phyloP scores from a whole-genome alignment of 2,888 invertebrate genomes.

The Hydroisotoma schaefferi region DNA sequence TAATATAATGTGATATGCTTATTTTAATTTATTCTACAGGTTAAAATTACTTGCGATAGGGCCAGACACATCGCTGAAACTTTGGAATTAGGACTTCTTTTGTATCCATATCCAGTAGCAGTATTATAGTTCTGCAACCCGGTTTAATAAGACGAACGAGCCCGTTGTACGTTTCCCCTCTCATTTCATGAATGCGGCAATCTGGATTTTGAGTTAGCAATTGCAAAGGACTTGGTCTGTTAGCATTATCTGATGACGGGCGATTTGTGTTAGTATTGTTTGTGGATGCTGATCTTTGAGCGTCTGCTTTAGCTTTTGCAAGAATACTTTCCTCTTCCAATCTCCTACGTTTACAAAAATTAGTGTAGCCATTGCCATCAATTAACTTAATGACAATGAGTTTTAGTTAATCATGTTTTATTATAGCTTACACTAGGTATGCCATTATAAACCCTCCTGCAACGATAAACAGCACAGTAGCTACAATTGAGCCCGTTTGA shows the following conservation, averaged over 20 bases:
- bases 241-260: slow-evolving; percentile 17
- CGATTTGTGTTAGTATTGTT: slow-evolving; percentile 17
- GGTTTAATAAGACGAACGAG: slow-evolving; percentile 87
- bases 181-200: slow-evolving; percentile 80
- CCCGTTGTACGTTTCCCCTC: slow-evolving; percentile 93
- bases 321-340: slow-evolving; percentile 45
- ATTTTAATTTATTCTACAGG: neutral
- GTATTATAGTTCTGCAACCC: slow-evolving; percentile 87
- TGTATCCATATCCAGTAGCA: slow-evolving; percentile 84
- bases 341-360: slow-evolving; percentile 20
- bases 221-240: slow-evolving; percentile 40
- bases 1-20: neutral
- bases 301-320: slow-evolving; percentile 46
- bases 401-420: no score
- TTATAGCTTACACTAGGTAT: slow-evolving; percentile 64
- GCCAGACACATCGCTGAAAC: slow-evolving; percentile 92
- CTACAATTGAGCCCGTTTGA: slow-evolving; percentile 72
- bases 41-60: slow-evolving; percentile 78
- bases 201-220: slow-evolving; percentile 58
- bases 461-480: slow-evolving; percentile 72
- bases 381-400: no score
- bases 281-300: slow-evolving; percentile 32
- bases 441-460: slow-evolving; percentile 81
- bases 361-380: neutral
- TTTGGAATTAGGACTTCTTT: slow-evolving; percentile 80